Evolutionary conservation across 2,797 vertebrate genomes (phyloP).

Genomic region (Hyperoplus immaculatus): DNA sequence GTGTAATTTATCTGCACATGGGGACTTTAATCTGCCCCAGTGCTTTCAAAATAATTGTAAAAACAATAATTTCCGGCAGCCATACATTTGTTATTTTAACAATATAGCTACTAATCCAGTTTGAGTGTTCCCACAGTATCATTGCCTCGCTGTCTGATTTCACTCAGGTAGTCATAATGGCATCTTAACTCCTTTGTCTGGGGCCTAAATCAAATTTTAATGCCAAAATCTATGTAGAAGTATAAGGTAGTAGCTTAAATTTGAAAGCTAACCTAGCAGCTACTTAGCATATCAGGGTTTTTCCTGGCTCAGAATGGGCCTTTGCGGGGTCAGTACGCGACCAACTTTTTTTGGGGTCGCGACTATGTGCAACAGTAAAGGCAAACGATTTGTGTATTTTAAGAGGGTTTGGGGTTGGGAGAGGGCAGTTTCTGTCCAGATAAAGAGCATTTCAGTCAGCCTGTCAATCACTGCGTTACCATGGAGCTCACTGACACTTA

Average conservation of each 20-base stretch:
- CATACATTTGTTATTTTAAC: constrained; percentile 3
- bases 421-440: no score
- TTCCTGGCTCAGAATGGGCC: no score
- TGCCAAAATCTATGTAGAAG: background rate
- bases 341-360: no score
- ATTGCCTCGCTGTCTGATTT: background rate
- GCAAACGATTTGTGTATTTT: no score
- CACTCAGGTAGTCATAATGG: background rate
- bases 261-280: background rate
- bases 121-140: background rate
- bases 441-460: no score
- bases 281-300: no score
- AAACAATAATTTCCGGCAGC: background rate
- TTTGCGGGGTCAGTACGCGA: no score
- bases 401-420: no score
- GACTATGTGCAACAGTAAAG: no score
- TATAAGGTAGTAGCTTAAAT: background rate
- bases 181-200: background rate
- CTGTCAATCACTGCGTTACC: no score
- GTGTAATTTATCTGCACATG: background rate
- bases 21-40: constrained; percentile 1
- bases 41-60: background rate
- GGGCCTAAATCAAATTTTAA: background rate
- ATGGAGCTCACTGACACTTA: no score
- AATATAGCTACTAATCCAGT: background rate